These are phyloP conservation scores for Parnassius mnemosyne DNA, from an alignment of 2,888 invertebrate species.

Conservation along the genomic window DNA sequence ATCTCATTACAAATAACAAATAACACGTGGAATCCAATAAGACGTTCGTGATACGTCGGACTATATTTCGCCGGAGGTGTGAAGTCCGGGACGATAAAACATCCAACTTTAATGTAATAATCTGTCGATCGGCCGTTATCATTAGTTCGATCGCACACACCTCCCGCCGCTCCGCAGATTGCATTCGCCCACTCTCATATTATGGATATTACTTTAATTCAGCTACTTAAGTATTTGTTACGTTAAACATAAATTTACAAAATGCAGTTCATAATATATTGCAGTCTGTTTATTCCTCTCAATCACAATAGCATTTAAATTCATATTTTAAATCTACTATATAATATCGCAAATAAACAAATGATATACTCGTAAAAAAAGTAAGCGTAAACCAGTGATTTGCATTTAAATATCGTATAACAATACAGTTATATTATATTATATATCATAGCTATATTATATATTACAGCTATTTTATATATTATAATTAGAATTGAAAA, in stretches of 20 bases:
- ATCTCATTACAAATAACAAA: constrained; percentile 25
- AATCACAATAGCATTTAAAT: too few relatives aligned
- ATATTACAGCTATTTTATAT: too few relatives aligned
- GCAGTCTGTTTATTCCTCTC: too few relatives aligned
- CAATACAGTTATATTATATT: too few relatives aligned
- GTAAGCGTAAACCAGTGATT: too few relatives aligned
- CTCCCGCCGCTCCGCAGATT: constrained; percentile 76
- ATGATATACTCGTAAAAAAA: too few relatives aligned
- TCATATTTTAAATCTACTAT: too few relatives aligned
- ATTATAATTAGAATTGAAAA: too few relatives aligned
- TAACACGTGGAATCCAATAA: constrained; percentile 32
- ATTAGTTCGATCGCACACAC: constrained; percentile 72
- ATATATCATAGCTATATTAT: too few relatives aligned
- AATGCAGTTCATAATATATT: too few relatives aligned
- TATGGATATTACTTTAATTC: constrained; percentile 58
- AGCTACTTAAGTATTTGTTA: constrained; percentile 10
- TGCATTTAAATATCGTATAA: too few relatives aligned
- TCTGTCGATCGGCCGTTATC: constrained; percentile 72
- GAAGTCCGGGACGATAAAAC: constrained; percentile 60
- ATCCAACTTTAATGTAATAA: constrained; percentile 75
- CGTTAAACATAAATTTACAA: neutral
- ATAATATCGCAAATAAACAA: too few relatives aligned
- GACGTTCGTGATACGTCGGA: constrained; percentile 38
- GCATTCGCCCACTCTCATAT: constrained; percentile 59
- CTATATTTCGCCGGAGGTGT: constrained; percentile 58